phyloP scores from a whole-genome alignment of 2,113 vertebrate genomes.

The Antigone vipio region DNA sequence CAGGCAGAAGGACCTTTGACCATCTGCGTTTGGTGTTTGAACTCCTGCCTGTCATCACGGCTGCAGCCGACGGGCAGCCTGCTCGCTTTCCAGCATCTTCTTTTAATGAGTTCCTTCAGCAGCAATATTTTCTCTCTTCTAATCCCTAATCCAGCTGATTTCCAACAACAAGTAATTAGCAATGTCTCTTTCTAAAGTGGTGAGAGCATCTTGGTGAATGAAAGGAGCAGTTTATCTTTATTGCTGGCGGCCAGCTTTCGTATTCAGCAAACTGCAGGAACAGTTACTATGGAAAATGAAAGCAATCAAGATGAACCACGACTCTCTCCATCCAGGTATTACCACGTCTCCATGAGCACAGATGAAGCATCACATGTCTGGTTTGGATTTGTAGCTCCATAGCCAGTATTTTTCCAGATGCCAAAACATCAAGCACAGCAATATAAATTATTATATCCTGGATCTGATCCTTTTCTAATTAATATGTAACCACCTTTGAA shows the following conservation, averaged over 20 bases:
- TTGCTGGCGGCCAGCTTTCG: not conserved
- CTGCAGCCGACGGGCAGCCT: too few relatives aligned
- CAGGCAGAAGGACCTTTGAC: not conserved
- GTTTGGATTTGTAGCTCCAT: not conserved
- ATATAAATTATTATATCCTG: not conserved
- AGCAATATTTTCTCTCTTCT: not conserved
- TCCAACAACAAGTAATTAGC: not conserved
- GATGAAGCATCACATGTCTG: not conserved
- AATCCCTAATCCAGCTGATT: not conserved
- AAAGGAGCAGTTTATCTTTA: not conserved
- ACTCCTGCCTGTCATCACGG: not conserved
- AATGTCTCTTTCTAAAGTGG: not conserved
- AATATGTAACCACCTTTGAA: not conserved
- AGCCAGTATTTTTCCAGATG: fast-evolving
- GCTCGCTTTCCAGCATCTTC: not conserved
- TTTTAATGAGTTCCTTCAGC: not conserved
- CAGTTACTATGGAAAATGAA: slow-evolving; percentile 22
- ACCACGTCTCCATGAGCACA: not conserved
- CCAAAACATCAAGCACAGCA: not conserved
- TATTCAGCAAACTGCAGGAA: not conserved
- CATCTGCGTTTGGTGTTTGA: fast-evolving
- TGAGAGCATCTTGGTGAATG: not conserved
- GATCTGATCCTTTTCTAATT: not conserved
- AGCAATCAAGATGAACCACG: not conserved
- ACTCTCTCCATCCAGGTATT: not conserved